Evolutionary conservation across 1,140 invertebrate species (phyloP).

Genomic region (Eriosoma lanigerum): DNA sequence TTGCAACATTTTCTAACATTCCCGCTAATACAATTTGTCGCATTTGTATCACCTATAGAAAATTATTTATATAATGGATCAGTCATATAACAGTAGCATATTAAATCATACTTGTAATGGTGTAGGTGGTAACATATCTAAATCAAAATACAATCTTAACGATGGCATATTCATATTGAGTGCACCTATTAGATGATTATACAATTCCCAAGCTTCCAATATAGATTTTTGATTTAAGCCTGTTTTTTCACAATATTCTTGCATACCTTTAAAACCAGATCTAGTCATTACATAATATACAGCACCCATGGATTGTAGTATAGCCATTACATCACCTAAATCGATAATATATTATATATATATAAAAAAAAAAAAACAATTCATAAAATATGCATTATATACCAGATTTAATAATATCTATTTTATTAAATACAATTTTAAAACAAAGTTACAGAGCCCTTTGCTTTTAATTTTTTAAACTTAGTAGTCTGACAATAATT

Average conservation of each 20-base stretch:
- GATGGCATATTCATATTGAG: conserved; percentile 76
- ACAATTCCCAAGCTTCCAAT: conserved; percentile 85
- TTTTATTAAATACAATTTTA: too few species aligned
- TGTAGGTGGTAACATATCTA: conserved; percentile 74
- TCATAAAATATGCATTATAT: too few species aligned
- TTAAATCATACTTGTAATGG: conserved; percentile 63
- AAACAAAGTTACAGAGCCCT: conserved; percentile 54
- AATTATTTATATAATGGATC: background rate
- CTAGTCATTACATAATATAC: conserved; percentile 73
- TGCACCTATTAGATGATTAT: conserved; percentile 85
- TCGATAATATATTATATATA: background rate
- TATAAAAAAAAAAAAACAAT: too few species aligned
- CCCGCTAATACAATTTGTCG: conserved; percentile 86
- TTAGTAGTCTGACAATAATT: too few species aligned
- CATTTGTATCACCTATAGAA: conserved; percentile 67
- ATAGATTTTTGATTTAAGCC: conserved; percentile 86
- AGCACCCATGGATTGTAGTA: conserved; percentile 83
- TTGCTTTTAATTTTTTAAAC: too few species aligned
- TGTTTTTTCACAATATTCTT: conserved; percentile 74
- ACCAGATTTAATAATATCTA: too few species aligned
- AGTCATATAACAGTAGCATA: background rate
- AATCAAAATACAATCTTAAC: conserved; percentile 69
- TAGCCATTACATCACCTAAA: conserved; percentile 82
- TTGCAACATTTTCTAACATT: conserved; percentile 86
- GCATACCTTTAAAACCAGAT: conserved; percentile 65